Conservation (phyloP, 2,888 invertebrate species). For the Rosalia funebris region DNA sequence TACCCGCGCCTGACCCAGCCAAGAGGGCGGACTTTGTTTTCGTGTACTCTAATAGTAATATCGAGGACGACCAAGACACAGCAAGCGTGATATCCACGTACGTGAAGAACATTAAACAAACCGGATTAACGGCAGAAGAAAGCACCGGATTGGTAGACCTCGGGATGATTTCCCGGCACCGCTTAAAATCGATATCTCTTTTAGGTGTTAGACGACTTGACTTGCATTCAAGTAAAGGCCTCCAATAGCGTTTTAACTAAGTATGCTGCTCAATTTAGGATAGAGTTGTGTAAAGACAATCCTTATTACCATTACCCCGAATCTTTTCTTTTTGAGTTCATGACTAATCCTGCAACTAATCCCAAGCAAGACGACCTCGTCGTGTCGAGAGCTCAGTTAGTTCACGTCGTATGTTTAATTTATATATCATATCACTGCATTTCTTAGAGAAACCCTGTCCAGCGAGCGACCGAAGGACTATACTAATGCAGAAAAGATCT, state of each 20-base stretch:
- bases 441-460: background rate
- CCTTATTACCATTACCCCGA: background rate
- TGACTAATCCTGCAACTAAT: background rate
- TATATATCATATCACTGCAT: background rate
- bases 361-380: conserved; percentile 1
- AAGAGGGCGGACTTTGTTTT: conserved; percentile 8
- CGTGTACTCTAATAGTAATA: background rate
- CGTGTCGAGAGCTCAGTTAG: background rate
- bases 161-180: background rate
- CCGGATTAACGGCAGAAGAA: background rate
- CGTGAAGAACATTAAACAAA: background rate
- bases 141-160: conserved; percentile 1
- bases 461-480: background rate
- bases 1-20: too few species aligned
- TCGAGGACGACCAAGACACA: background rate
- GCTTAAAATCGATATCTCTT: background rate
- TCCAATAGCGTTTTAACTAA: background rate
- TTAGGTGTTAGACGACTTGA: conserved; percentile 2
- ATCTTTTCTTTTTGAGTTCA: background rate
- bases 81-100: background rate
- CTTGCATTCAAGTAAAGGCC: conserved; percentile 4
- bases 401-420: background rate
- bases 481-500: conserved; percentile 52
- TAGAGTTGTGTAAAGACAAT: conserved; percentile 5
- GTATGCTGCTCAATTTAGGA: background rate